Base-by-base conservation (phyloP, 2,888 invertebrate genomes). In the Lasioglossum figueresi region DNA sequence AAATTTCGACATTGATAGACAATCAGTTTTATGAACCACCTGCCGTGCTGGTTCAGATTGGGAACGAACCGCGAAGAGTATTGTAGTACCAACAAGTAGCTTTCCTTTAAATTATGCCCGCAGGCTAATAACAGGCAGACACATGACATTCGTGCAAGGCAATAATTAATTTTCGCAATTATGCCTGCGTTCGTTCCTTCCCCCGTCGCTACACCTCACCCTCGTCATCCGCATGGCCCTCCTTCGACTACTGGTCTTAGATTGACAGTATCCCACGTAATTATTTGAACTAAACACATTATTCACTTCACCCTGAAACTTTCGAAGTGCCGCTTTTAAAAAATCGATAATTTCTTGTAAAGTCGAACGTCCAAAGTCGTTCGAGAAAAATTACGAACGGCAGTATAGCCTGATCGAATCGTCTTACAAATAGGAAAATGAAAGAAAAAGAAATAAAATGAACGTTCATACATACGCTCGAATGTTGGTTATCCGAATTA, bases 111-210 rank as follows among this genome's bases (percentile, higher is more conserved):
- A 94, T 94, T 94, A 93, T 93, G 92, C 92, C 92, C 90, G 91
- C 86, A 86, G 91, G 92, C 91, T 94, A 94, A 94, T 95, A 93
- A 94, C 92, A 90, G 92, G 90, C 90, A 92, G 93, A 92, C 92
- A 91, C 92, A 93, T 94, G 93, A 93, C 93, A 93, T 94, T 93
- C 93, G 93, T 94, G 94, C 93, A 91, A 90, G 93, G 92, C 91
- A 93, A 94, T 94, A 94, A 95, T 95, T 95, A 94, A 94, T 95
- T 94, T 93, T 92, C 93, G 90, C 93, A 93, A 94, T 94, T 93
- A 93, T 91, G 89, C 88, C 89, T 89, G 89, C 91, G 88, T 91
- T 91, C 88, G 87, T 82, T 84, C 87, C 90, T 87, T 90, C 77
- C 83, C 85, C 43, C 76, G 75, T 81, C 82, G 19, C 59, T 81